A percentile compares a stretch with the other conserved stretches of the same genome.
These are phyloP conservation scores for Coenobita brevimanus DNA, from an alignment of 1,140 invertebrate genomes.

Conservation along the genomic window DNA sequence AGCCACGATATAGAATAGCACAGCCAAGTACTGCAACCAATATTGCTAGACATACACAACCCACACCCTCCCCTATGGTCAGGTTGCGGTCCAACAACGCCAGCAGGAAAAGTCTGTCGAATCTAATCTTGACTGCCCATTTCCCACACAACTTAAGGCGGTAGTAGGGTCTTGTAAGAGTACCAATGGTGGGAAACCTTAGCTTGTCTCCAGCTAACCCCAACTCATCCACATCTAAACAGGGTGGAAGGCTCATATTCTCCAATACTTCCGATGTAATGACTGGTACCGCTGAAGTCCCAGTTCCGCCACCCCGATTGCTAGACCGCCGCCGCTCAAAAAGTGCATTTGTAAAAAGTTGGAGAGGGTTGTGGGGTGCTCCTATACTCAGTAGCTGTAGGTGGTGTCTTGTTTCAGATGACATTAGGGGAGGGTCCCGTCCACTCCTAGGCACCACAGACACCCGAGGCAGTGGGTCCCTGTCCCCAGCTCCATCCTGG, in stretches of 20 bases:
- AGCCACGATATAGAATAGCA: constrained; percentile 85
- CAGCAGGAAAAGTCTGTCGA: constrained; percentile 93
- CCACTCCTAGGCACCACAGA: constrained; percentile 31
- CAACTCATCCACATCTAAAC: constrained; percentile 71
- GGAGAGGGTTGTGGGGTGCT: constrained; percentile 69
- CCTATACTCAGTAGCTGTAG: constrained; percentile 52
- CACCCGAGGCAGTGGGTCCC: constrained; percentile 36
- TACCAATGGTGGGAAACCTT: constrained; percentile 69
- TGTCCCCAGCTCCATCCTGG: constrained; percentile 34
- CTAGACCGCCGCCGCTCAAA: constrained; percentile 64
- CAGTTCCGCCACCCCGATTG: constrained; percentile 36
- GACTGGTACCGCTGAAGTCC: constrained; percentile 28
- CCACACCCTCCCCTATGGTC: constrained; percentile 87
- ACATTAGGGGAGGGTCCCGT: constrained; percentile 42
- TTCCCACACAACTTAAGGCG: constrained; percentile 81
- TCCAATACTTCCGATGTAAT: constrained; percentile 32
- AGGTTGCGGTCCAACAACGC: constrained; percentile 95
- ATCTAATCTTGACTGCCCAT: constrained; percentile 78
- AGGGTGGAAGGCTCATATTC: constrained; percentile 61
- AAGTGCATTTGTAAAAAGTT: constrained; percentile 69
- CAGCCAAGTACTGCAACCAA: constrained; percentile 89
- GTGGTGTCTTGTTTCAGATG: constrained; percentile 42
- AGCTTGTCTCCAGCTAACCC: constrained; percentile 63
- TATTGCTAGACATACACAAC: constrained; percentile 89
- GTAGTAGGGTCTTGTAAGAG: constrained; percentile 86